These are phyloP conservation scores for Montipora foliosa DNA, from an alignment of 64 coral and sea anemone species.

Conservation along the genomic window DNA sequence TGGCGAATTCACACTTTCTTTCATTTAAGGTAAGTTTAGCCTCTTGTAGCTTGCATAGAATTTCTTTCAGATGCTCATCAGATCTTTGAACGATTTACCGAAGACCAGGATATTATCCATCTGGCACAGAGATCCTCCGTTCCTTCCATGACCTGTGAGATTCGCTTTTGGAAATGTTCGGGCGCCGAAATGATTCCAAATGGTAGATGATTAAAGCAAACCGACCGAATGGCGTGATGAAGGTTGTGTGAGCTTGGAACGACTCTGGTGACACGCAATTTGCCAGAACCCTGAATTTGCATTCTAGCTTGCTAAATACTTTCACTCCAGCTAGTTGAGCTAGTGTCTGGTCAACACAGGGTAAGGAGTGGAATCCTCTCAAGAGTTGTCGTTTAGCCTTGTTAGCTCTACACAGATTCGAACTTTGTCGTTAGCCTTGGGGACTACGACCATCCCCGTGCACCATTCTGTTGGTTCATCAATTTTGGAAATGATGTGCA, in stretches of 20 bases:
- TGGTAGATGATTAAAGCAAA: conserved; percentile 37
- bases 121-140: background rate
- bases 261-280: background rate
- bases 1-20: no score
- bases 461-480: conserved; percentile 51
- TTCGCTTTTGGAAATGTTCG: conserved; percentile 35
- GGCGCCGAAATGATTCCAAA: conserved; percentile 22
- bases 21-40: no score
- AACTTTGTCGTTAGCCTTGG: conserved; percentile 27
- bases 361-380: background rate
- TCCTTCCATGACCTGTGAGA: background rate
- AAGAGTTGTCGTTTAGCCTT: background rate
- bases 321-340: background rate
- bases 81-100: no score
- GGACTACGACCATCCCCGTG: conserved; percentile 4
- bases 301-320: conserved; percentile 64
- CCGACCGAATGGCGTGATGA: conserved; percentile 39
- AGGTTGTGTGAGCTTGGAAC: conserved; percentile 23
- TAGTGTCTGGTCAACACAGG: background rate
- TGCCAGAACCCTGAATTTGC: conserved; percentile 35
- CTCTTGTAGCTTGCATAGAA: no score
- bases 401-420: conserved; percentile 4
- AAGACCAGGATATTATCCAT: no score
- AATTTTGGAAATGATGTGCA: conserved; percentile 10
- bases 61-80: no score